A percentile compares a stretch with the other conserved stretches of the same genome.
phyloP scores from a whole-genome alignment of 2,888 invertebrate genomes.

The Crossocerus cetratus region DNA sequence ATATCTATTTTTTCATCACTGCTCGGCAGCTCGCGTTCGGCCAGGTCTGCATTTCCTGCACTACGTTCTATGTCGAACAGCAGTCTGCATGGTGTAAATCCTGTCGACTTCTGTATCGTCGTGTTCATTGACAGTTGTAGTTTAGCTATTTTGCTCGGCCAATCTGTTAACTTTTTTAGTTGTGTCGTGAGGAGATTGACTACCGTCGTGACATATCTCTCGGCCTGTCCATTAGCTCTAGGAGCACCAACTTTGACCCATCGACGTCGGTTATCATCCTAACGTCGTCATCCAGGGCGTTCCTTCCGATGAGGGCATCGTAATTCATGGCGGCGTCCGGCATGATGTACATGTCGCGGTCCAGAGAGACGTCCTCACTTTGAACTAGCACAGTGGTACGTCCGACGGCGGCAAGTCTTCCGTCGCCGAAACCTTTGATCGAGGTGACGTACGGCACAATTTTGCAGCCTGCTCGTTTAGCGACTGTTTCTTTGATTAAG shows the following conservation, averaged over 20 bases:
- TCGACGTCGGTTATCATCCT: neutral
- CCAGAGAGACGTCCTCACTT: neutral
- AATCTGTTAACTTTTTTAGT: neutral
- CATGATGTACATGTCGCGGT: neutral
- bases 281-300: neutral
- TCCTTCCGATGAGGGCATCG: neutral
- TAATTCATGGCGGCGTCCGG: neutral
- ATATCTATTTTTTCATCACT: neutral
- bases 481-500: neutral
- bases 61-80: neutral
- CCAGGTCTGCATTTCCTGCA: neutral
- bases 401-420: neutral
- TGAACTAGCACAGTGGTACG: neutral
- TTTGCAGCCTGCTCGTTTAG: neutral
- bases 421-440: neutral
- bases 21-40: neutral
- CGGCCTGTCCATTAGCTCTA: neutral
- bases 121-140: neutral
- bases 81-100: neutral
- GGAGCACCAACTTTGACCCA: neutral
- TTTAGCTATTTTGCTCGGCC: slow-evolving; percentile 1
- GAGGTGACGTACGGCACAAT: neutral
- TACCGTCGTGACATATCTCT: neutral
- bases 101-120: neutral
- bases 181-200: neutral